phyloP scores from a whole-genome alignment of 2,797 vertebrate species.

The Neomorphus geoffroyi region DNA sequence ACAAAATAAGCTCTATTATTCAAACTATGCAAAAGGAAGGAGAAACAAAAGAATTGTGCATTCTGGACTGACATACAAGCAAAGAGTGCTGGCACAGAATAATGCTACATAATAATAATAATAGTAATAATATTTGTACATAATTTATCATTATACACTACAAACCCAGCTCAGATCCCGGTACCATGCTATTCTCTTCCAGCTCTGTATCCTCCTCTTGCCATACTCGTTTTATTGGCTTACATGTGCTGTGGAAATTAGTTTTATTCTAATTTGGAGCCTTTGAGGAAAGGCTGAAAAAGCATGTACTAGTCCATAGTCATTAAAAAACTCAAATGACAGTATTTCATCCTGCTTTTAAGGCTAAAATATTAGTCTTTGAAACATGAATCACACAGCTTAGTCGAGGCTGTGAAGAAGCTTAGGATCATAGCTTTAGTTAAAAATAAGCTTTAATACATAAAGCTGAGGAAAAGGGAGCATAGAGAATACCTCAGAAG shows the following conservation, averaged over 20 bases:
- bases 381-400: slow-evolving; percentile 44
- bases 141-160: slow-evolving; percentile 58
- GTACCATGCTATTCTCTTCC: slow-evolving; percentile 40
- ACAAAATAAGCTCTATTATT: slow-evolving; percentile 54
- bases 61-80: slow-evolving; percentile 14
- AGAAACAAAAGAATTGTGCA: slow-evolving; percentile 34
- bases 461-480: slow-evolving; percentile 31
- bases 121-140: slow-evolving; percentile 49
- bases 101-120: slow-evolving; percentile 40
- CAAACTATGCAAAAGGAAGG: not conserved
- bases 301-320: slow-evolving; percentile 41
- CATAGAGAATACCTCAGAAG: slow-evolving; percentile 33
- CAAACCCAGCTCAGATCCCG: slow-evolving; percentile 28
- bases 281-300: slow-evolving; percentile 64
- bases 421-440: slow-evolving; percentile 46
- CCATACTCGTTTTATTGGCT: slow-evolving; percentile 55
- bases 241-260: slow-evolving; percentile 58
- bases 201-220: slow-evolving; percentile 37
- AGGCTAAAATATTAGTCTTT: slow-evolving; percentile 59
- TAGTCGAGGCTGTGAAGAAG: slow-evolving; percentile 53
- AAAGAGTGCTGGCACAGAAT: slow-evolving; percentile 25
- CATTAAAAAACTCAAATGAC: slow-evolving; percentile 68
- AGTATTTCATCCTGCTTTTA: slow-evolving; percentile 64
- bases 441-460: slow-evolving; percentile 68
- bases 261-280: slow-evolving; percentile 64